Evolutionary conservation across 2,113 vertebrate species (phyloP), one percentile per base, ranked within the genome.

Genomic region (Rhabdomys dilectus): DNA sequence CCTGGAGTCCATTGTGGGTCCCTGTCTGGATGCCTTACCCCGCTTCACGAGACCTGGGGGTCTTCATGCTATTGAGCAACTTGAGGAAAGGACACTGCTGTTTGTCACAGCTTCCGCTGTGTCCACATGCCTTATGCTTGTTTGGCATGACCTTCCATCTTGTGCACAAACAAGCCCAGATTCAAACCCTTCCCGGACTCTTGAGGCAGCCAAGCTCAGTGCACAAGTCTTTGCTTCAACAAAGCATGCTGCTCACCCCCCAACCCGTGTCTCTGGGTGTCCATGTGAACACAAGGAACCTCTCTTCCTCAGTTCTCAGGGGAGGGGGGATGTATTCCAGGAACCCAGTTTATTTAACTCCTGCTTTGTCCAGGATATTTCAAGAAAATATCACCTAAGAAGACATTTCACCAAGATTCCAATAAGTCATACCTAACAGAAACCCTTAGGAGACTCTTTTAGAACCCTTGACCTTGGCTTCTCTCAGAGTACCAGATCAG

Each of bases 171-270:
- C 58, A 75, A 92, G 72, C 80, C 73, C 29, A 29, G 5, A 4
- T 39, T 9, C 29, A 92, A 34, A 26, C 58, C 42, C 26, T 85
- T 13, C 4, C 60, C 3, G 48, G 62, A 36, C 68, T 72, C 53
- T 36, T 7, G 39, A 88, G 68, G n/a, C 7, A 26, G 1, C 10
- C 6, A 15, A 19, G 36, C 68, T 48, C 42, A 4, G 2, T 1
- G n/a, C 7, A 1, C 48, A 31, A 76, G 17, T 4, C 53, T 81
- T 60, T 21, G 5, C 10, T 56, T 87, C 45, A 6, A 53, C 56
- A 42, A 72, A 1, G 42, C 34, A 17, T 4, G 0, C 1, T 4
- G 0, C 1, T 0, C 6, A 58, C 7, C 12, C 42, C 60, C 29
- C 21, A 7, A 34, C 11, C 56, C 4, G 1, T 15, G 17, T 17